phyloP scores from a whole-genome alignment of 2,797 vertebrate species.

The Poecile montanus region DNA sequence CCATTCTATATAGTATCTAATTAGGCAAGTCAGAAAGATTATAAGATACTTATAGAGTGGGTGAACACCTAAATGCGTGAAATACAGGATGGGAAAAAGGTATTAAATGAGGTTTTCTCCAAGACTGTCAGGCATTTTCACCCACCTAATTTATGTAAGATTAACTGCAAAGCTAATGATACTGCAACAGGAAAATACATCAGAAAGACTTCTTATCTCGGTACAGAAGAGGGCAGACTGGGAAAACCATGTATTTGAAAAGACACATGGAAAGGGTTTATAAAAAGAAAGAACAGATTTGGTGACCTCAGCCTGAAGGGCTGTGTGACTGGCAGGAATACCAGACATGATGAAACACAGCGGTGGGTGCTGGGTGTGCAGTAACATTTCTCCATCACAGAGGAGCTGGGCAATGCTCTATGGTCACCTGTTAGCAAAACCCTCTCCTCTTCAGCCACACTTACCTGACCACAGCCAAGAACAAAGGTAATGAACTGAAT shows the following conservation, averaged over 20 bases:
- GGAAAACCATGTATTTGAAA: not conserved
- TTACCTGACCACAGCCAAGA: accelerated
- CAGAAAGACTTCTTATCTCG: not conserved
- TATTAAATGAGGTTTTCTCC: not conserved
- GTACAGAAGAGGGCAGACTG: not conserved
- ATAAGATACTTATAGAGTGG: not conserved
- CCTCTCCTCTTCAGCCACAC: not conserved
- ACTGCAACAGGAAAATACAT: not conserved
- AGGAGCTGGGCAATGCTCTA: accelerated
- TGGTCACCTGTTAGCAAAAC: accelerated
- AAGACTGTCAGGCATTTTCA: not conserved
- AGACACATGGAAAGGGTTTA: not conserved
- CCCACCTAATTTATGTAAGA: not conserved
- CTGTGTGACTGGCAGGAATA: not conserved
- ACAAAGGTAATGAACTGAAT: not conserved
- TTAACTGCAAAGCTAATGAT: not conserved
- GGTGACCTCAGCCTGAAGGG: not conserved
- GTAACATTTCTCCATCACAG: not conserved
- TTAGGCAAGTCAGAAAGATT: not conserved
- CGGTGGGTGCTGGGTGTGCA: accelerated
- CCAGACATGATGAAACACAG: accelerated
- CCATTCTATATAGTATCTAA: not conserved
- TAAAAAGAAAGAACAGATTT: not conserved
- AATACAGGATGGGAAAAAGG: not conserved
- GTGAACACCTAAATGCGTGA: not conserved